phyloP scores from a whole-genome alignment of 2,797 vertebrate species.

The Megaceryle alcyon region DNA sequence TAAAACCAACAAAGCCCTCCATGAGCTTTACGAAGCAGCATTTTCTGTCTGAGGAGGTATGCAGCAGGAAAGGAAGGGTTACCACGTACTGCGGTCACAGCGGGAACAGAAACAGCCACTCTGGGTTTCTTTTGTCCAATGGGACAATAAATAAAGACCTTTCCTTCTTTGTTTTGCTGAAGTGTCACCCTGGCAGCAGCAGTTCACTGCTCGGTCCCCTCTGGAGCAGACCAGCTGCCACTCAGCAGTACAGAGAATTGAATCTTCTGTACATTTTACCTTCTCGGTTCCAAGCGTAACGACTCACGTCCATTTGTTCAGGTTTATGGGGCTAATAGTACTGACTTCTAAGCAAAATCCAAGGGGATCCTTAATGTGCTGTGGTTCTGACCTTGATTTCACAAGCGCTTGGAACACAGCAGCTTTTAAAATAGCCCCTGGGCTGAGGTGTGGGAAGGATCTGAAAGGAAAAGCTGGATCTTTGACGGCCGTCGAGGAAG shows the following conservation, averaged over 20 bases:
- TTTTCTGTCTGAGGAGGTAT: background rate
- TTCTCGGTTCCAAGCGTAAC: background rate
- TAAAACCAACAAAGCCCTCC: background rate
- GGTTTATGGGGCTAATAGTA: background rate
- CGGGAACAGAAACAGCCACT: background rate
- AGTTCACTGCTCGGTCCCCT: background rate
- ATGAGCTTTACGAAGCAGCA: background rate
- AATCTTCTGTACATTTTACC: background rate
- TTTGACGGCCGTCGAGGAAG: background rate
- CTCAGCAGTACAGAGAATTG: background rate
- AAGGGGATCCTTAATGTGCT: background rate
- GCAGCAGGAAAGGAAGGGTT: background rate
- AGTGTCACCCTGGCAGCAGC: background rate
- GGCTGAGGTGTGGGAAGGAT: background rate
- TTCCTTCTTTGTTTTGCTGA: background rate
- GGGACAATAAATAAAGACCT: background rate
- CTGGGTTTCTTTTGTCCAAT: background rate
- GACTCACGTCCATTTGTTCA: background rate
- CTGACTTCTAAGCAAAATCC: background rate
- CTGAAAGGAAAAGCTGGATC: background rate
- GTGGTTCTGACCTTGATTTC: background rate
- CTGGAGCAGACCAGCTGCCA: background rate
- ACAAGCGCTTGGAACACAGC: background rate
- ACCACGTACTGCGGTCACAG: background rate
- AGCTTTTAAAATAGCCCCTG: background rate